These are phyloP conservation scores for Prietella phreatophila DNA, from an alignment of 2,113 vertebrate species.

Conservation along the genomic window DNA sequence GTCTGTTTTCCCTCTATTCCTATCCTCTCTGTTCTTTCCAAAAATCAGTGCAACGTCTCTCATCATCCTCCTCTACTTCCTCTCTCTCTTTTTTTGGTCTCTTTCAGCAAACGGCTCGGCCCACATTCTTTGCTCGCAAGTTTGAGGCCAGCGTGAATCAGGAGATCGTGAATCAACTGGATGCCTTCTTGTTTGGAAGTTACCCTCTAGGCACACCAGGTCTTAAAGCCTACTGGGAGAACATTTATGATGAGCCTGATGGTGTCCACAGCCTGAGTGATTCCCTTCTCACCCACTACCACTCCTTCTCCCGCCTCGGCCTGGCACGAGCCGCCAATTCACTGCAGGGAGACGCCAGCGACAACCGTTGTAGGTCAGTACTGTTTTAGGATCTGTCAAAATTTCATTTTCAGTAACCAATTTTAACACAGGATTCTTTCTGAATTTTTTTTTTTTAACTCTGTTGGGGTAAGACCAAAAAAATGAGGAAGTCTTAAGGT, in stretches of 20 bases:
- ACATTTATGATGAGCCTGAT: constrained; percentile 85
- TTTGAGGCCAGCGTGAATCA: constrained; percentile 97
- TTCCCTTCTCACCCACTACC: constrained; percentile 84
- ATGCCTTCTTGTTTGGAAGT: constrained; percentile 87
- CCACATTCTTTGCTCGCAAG: constrained; percentile 97
- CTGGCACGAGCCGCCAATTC: constrained; percentile 78
- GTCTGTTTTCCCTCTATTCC: constrained; percentile 23
- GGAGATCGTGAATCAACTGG: constrained; percentile 94
- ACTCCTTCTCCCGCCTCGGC: constrained; percentile 86
- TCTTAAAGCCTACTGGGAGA: constrained; percentile 94
- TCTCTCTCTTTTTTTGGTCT: background rate
- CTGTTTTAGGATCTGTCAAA: background rate
- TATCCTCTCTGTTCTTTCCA: background rate
- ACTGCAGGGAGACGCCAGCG: constrained; percentile 75
- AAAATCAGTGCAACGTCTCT: background rate
- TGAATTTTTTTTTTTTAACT: background rate
- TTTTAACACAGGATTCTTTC: background rate
- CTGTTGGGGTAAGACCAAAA: background rate
- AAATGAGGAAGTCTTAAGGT: background rate
- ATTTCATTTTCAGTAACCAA: background rate
- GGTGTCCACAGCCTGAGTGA: constrained; percentile 83
- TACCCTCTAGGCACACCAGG: constrained; percentile 80
- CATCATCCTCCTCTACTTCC: background rate
- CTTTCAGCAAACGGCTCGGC: constrained; percentile 89
- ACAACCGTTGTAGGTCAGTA: constrained; percentile 89